These are phyloP conservation scores for Liparis tanakae DNA, from an alignment of 2,797 vertebrate species.

Conservation along the genomic window DNA sequence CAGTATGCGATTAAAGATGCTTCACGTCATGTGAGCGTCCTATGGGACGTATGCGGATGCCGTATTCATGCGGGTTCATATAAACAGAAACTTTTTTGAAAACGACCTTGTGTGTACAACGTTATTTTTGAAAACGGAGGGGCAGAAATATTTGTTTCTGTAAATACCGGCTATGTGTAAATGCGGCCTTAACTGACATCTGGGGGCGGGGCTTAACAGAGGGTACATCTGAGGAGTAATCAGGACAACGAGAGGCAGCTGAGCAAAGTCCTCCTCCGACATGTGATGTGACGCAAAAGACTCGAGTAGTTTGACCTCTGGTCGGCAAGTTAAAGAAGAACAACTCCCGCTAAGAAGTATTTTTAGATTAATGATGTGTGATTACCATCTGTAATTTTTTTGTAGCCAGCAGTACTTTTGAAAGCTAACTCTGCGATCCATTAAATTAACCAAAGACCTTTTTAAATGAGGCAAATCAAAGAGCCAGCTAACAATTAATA, in stretches of 20 bases:
- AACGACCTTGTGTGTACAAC: no score
- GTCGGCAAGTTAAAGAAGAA: slow-evolving; percentile 41
- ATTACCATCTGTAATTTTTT: slow-evolving; percentile 61
- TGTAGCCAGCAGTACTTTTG: slow-evolving; percentile 69
- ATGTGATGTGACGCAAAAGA: neutral
- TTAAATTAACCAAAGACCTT: slow-evolving; percentile 81
- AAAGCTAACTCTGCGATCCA: slow-evolving; percentile 77
- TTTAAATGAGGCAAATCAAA: slow-evolving; percentile 80
- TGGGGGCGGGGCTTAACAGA: no score
- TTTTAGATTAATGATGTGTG: slow-evolving; percentile 73
- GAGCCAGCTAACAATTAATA: slow-evolving; percentile 76
- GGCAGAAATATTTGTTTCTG: no score
- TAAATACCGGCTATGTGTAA: no score
- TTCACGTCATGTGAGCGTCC: no score
- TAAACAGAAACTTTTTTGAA: no score
- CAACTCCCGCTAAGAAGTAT: slow-evolving; percentile 49
- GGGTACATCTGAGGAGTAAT: slow-evolving; percentile 6
- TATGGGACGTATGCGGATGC: no score
- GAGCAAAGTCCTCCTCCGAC: slow-evolving; percentile 10
- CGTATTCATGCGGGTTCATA: no score
- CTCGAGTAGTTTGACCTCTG: slow-evolving; percentile 11
- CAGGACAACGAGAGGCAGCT: slow-evolving; percentile 20
- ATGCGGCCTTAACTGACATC: no score
- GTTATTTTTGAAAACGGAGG: no score
- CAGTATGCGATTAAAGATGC: no score